Percentiles rank a stretch among this genome's conserved stretches.
Conservation (phyloP, 2,113 vertebrate species). For the Phyllostomus hastatus region DNA sequence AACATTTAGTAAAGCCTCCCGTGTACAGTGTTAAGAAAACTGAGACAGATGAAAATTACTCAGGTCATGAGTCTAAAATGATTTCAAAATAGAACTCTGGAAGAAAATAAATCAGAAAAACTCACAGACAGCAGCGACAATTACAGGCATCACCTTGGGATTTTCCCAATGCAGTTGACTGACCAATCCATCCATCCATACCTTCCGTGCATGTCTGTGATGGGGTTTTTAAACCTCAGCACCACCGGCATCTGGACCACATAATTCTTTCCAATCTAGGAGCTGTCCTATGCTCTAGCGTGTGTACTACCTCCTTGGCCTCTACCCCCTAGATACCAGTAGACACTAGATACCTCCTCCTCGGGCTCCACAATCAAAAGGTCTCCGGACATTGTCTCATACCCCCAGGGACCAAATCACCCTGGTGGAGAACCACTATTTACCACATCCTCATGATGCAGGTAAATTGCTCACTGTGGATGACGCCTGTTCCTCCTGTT, state of each 20-base stretch:
- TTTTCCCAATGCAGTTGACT: not conserved
- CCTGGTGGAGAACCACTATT: not conserved
- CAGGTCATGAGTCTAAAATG: not conserved
- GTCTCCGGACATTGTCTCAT: not conserved
- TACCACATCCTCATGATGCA: not conserved
- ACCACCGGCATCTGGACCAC: not conserved
- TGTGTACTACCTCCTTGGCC: not conserved
- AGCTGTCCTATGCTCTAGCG: not conserved
- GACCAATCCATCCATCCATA: not conserved
- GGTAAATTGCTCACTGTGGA: not conserved
- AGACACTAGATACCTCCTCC: not conserved
- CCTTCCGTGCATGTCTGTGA: not conserved
- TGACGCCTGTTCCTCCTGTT: not conserved
- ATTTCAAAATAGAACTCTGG: constrained; percentile 18
- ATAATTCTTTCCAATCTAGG: too few relatives aligned
- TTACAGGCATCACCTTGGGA: not conserved
- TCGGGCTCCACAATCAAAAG: not conserved
- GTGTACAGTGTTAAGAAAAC: not conserved
- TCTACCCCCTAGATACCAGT: not conserved
- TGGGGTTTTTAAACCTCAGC: not conserved
- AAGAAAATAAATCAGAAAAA: not conserved
- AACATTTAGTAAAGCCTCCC: not conserved
- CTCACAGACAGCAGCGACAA: not conserved
- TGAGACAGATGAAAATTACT: not conserved
- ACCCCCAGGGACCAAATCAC: too few relatives aligned